phyloP scores from a whole-genome alignment of 2,113 vertebrate species.

The Marmota flaviventris region DNA sequence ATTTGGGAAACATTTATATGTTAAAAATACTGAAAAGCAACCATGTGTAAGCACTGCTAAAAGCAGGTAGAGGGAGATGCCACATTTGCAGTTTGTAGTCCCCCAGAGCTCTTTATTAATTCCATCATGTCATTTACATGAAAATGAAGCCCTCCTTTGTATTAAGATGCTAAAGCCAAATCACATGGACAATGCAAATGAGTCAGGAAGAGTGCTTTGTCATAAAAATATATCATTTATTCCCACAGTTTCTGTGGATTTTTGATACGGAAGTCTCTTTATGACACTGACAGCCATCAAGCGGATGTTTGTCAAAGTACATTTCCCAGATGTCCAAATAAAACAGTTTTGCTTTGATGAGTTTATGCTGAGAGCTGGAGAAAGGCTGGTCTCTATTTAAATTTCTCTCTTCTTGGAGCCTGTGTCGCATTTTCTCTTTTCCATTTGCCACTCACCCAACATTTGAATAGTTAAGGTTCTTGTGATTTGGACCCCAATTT shows the following conservation, averaged over 20 bases:
- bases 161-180: slow-evolving; percentile 81
- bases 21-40: slow-evolving; percentile 68
- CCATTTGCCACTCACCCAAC: slow-evolving; percentile 29
- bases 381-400: slow-evolving; percentile 74
- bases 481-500: slow-evolving; percentile 1
- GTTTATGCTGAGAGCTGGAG: slow-evolving; percentile 80
- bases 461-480: slow-evolving; percentile 49
- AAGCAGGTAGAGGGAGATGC: slow-evolving; percentile 62
- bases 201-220: slow-evolving; percentile 81
- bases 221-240: slow-evolving; percentile 82
- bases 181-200: slow-evolving; percentile 84
- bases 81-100: slow-evolving; percentile 39
- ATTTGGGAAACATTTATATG: slow-evolving; percentile 74
- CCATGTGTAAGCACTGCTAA: slow-evolving; percentile 63
- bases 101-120: slow-evolving; percentile 67
- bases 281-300: slow-evolving; percentile 86
- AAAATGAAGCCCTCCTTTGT: slow-evolving; percentile 80
- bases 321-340: slow-evolving; percentile 88
- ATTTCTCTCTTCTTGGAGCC: slow-evolving; percentile 78
- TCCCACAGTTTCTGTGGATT: slow-evolving; percentile 84
- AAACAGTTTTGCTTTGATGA: slow-evolving; percentile 86
- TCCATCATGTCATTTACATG: slow-evolving; percentile 74
- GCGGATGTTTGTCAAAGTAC: slow-evolving; percentile 86
- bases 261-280: slow-evolving; percentile 87
- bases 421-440: slow-evolving; percentile 48